Base-by-base conservation (phyloP, 1,140 invertebrate species). In the Aradophagus sp. region DNA sequence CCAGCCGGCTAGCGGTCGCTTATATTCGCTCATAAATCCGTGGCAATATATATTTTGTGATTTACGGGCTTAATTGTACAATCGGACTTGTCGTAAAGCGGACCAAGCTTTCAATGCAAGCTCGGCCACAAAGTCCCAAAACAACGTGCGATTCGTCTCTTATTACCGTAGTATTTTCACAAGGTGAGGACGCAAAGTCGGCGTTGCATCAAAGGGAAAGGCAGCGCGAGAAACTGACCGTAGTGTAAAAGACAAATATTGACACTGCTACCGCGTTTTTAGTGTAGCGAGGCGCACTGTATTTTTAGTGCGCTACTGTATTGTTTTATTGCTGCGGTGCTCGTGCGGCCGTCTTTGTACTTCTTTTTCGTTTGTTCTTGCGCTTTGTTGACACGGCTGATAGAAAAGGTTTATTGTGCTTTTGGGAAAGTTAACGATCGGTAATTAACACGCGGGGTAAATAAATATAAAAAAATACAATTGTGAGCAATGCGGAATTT, bases 11-110 rank as follows among this genome's bases (percentile, higher is more conserved):
- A n/a, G 10, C 7, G 10, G 10, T 20, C 16, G 4, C n/a, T 15
- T 15, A 44, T 59, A 76, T 73, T 76, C 65, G 76, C 56, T 67
- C 73, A 76, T 78, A 80, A 80, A 79, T 78, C 45, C 63, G 15
- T 67, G 17, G 35, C 56, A 75, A 63, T 76, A 74, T 78, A 77
- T 73, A 23, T n/a, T n/a, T 68, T 76, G 59, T 79, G 75, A 80
- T 79, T 80, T 80, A 80, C 34, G 58, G 17, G 34, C 14, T 35
- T 29, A 11, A 27, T 17, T 39, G n/a, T 38, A 38, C 36, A 48
- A 68, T 59, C 27, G 31, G 48, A 29, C 20, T 53, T 16, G 19
- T 62, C 23, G 59, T 48, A 16, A 44, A 34, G 11, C 8, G 14
- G 80, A 41, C 26, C 20, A 4, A n/a, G n/a, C 17, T 1, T 8